Percentiles rank a stretch among this genome's conserved stretches.
phyloP scores from a whole-genome alignment of 92 coral and sea anemone genomes.

The Ricordea florida region DNA sequence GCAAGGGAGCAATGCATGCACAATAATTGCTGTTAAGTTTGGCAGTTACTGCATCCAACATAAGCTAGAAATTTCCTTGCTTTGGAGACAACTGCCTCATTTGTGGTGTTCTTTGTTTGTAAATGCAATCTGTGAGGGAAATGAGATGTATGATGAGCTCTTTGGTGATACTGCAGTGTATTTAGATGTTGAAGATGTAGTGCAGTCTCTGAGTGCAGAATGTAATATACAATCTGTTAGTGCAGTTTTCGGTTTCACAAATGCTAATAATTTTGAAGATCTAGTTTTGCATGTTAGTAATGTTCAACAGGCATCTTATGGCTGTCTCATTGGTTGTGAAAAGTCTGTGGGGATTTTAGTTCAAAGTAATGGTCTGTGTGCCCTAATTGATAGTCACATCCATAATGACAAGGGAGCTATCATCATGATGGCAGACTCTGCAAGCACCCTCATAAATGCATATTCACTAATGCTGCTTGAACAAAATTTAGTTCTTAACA shows the following conservation, averaged over 20 bases:
- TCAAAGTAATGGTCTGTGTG: slow-evolving; percentile 24
- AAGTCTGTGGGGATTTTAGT: slow-evolving; percentile 36
- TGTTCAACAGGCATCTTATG: slow-evolving; percentile 13
- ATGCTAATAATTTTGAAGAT: slow-evolving; percentile 16
- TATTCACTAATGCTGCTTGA: not conserved
- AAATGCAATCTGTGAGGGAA: slow-evolving; percentile 50
- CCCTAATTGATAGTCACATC: slow-evolving; percentile 37
- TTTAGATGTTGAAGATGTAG: slow-evolving; percentile 55
- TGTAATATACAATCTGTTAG: slow-evolving; percentile 8
- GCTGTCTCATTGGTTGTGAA: slow-evolving; percentile 15
- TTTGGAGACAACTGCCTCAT: slow-evolving; percentile 42
- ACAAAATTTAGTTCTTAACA: not conserved
- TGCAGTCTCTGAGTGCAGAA: slow-evolving; percentile 11
- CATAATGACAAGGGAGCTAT: slow-evolving; percentile 43
- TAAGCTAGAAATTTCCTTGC: slow-evolving; percentile 31
- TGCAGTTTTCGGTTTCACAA: slow-evolving; percentile 5
- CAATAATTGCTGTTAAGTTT: slow-evolving; percentile 43
- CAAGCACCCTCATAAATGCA: not conserved
- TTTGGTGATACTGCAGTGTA: slow-evolving; percentile 33
- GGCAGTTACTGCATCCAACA: not conserved
- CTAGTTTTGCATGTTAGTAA: slow-evolving; percentile 17
- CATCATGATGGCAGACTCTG: slow-evolving; percentile 28
- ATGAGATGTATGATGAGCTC: slow-evolving; percentile 34
- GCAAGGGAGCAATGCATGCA: slow-evolving; percentile 57
- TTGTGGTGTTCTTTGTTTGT: slow-evolving; percentile 17